Evolutionary conservation across 2,888 invertebrate species (phyloP), one percentile per base, ranked within the genome.

Genomic region (Saturnia japonica): DNA sequence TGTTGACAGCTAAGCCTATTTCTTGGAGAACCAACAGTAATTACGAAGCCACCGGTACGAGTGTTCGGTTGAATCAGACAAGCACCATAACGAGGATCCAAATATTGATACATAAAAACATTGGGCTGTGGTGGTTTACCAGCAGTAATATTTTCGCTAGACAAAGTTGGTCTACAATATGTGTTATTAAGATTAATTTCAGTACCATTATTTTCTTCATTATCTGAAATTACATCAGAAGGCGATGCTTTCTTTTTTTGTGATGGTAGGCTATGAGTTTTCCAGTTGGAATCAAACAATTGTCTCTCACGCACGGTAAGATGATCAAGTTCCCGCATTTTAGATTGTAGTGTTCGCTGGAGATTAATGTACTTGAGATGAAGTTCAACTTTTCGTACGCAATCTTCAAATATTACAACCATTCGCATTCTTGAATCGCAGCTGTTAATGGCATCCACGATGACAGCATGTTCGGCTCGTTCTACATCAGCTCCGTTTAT

Each of bases 401-500:
- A 98, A 87, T 99, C 98, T 93, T 99, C 99, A 86, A 99, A 99
- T 54, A 99, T 95, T 19, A 99, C 99, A 42, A 99, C 99, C 97
- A 99, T 98, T 70, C 99, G 95, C 97, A 99, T 98, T 76, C 97
- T 95, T 34, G 97, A 95, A 84, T 98, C 98, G 92, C 98, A 98
- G 84, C 96, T 95, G 90, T 97, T 97, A 78, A 99, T 99, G 83
- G 97, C 98, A 80, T 96, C 96, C n/a, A 99, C 99, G 77, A 99
- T 95, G 69, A 97, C 96, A 84, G 97, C 96, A 90, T 99, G 99
- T 84, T 98, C 98, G n/a, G 97, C 97, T 79, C 97, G 96, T 87
- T 99, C 99, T 95, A 99, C 98, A 85, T 98, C 98, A 66, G 96
- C 96, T n/a, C 99, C 99, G 90, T 99, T 99, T 81, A 99, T 99